Percentiles rank a stretch among this genome's conserved stretches.
phyloP scores from a whole-genome alignment of 2,888 invertebrate genomes.

The Lumbricus terrestris region DNA sequence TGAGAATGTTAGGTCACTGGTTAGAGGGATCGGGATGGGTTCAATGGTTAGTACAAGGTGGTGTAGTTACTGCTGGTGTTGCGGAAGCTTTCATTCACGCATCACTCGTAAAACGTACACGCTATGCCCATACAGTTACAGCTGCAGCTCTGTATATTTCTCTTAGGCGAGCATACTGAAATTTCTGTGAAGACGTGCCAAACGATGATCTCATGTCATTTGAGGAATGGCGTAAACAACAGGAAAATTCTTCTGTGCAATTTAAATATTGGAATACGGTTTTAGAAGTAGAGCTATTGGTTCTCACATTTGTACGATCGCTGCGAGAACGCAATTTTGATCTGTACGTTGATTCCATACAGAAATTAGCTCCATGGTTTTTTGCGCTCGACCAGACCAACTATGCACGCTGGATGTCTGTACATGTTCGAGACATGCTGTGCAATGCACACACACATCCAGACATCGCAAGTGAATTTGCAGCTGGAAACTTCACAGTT shows the following conservation, averaged over 20 bases:
- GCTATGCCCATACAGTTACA: background rate
- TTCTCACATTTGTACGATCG: background rate
- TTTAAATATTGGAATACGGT: constrained; percentile 8
- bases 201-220: background rate
- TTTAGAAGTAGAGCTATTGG: background rate
- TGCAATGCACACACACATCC: background rate
- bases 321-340: constrained; percentile 11
- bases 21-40: background rate
- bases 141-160: background rate
- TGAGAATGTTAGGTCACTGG: too few relatives aligned
- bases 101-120: background rate
- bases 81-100: background rate
- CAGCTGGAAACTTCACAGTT: background rate
- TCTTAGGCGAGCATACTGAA: background rate
- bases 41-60: background rate
- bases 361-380: background rate
- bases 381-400: too few relatives aligned
- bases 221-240: background rate
- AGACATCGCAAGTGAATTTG: background rate
- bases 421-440: constrained; percentile 12
- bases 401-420: background rate
- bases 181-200: background rate
- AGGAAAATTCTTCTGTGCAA: background rate
- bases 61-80: too few relatives aligned
- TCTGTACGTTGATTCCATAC: background rate